Evolutionary conservation across 2,113 vertebrate species (phyloP).

Genomic region (Varanus komodoensis): DNA sequence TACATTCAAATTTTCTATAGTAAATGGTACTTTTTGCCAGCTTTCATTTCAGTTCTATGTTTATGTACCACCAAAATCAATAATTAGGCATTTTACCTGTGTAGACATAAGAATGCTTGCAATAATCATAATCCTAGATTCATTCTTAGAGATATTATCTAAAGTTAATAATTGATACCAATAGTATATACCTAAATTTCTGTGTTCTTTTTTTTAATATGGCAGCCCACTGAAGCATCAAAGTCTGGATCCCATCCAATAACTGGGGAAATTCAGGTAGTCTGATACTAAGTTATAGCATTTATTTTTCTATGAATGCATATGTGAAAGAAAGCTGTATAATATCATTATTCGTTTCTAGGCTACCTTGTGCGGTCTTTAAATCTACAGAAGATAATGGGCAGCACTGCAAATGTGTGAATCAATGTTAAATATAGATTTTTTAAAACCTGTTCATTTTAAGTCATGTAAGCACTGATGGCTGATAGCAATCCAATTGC

Average conservation of each 20-base stretch:
- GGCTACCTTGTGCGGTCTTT: neutral
- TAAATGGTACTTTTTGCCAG: neutral
- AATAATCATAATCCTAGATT: neutral
- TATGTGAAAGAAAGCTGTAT: neutral
- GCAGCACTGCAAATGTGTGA: neutral
- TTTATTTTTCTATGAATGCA: neutral
- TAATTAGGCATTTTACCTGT: neutral
- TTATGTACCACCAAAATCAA: neutral
- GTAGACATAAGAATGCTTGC: neutral
- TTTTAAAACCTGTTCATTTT: neutral
- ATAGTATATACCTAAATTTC: slow-evolving; percentile 31
- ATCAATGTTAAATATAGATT: slow-evolving; percentile 6
- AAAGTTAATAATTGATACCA: slow-evolving; percentile 16
- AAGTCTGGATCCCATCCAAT: slow-evolving; percentile 88
- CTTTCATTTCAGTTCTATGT: neutral
- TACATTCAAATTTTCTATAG: neutral
- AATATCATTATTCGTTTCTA: neutral
- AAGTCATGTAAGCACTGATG: neutral
- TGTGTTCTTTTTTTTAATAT: slow-evolving; percentile 51
- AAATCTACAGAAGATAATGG: neutral
- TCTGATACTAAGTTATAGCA: neutral
- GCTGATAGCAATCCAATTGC: neutral
- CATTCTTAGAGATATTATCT: slow-evolving; percentile 17
- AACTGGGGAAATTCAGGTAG: slow-evolving; percentile 97
- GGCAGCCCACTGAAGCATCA: slow-evolving; percentile 83